Percentiles rank a stretch among this genome's conserved stretches.
Conservation (phyloP, 2,888 invertebrate species). For the Sphaerophoria taeniata region DNA sequence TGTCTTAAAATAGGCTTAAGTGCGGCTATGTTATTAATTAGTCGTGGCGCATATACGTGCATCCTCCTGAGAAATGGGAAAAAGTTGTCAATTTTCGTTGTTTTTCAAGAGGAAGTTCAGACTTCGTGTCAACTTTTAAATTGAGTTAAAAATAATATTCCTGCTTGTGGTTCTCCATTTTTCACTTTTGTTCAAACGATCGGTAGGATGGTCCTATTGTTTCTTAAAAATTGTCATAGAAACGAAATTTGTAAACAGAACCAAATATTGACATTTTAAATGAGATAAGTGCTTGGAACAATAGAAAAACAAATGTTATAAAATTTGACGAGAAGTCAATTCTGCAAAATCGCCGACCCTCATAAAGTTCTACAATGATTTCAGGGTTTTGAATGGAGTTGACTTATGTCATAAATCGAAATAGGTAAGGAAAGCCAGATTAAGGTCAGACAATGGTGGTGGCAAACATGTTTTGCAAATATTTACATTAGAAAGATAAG, state of each 20-base stretch:
- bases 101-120: slow-evolving; percentile 34
- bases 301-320: slow-evolving; percentile 51
- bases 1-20: slow-evolving; percentile 66
- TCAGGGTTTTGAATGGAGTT: too few relatives aligned
- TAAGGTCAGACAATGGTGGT: neutral
- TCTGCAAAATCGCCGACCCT: neutral
- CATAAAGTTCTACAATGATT: slow-evolving; percentile 24
- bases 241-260: slow-evolving; percentile 6
- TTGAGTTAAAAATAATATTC: slow-evolving; percentile 48
- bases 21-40: slow-evolving; percentile 68
- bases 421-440: neutral
- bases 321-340: too few relatives aligned
- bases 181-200: slow-evolving; percentile 28
- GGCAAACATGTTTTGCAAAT: slow-evolving; percentile 13
- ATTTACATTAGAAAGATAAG: neutral
- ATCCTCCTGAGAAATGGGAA: slow-evolving; percentile 47
- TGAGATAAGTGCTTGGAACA: slow-evolving; percentile 19
- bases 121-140: slow-evolving; percentile 37
- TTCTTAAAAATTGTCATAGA: neutral
- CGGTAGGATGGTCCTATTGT: neutral
- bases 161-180: slow-evolving; percentile 63
- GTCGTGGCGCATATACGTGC: slow-evolving; percentile 59
- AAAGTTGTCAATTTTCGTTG: slow-evolving; percentile 47
- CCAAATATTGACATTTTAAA: slow-evolving; percentile 37
- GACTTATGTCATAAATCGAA: neutral